Conservation (phyloP, 1,140 invertebrate species). For the Fopius arisanus region DNA sequence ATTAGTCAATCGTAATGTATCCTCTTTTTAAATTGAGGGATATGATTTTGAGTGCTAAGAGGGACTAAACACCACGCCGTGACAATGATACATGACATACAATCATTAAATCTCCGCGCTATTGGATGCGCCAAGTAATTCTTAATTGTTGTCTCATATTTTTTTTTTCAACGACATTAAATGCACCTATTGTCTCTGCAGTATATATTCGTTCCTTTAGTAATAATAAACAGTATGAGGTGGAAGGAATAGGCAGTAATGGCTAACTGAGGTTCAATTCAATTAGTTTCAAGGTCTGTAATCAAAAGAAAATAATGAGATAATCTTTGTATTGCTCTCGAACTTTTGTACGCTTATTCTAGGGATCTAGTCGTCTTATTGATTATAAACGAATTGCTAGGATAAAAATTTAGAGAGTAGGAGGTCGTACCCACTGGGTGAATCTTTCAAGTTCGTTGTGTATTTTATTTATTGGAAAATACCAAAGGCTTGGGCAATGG, state of each 20-base stretch:
- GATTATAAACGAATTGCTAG: constrained; percentile 17
- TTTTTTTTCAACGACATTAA: neutral
- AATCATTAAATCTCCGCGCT: constrained; percentile 13
- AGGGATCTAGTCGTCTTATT: constrained; percentile 26
- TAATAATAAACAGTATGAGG: neutral
- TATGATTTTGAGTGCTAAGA: neutral
- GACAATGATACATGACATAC: constrained; percentile 17
- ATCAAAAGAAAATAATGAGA: constrained; percentile 20
- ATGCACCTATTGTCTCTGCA: neutral
- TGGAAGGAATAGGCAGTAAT: constrained; percentile 1
- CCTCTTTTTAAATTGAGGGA: neutral
- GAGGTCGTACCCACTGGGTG: neutral
- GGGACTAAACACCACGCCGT: neutral
- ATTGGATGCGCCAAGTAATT: constrained; percentile 3
- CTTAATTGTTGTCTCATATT: neutral
- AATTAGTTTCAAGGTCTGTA: constrained; percentile 23
- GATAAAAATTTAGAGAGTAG: neutral
- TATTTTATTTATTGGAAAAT: neutral
- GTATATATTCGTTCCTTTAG: neutral
- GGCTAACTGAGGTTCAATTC: neutral
- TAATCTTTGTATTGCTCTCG: constrained; percentile 34
- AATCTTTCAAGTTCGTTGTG: neutral
- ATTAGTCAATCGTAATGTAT: constrained; percentile 6
- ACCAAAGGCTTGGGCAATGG: neutral
- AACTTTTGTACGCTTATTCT: constrained; percentile 37